phyloP scores from a whole-genome alignment of 2,113 vertebrate species.

The Rhinolophus sinicus region DNA sequence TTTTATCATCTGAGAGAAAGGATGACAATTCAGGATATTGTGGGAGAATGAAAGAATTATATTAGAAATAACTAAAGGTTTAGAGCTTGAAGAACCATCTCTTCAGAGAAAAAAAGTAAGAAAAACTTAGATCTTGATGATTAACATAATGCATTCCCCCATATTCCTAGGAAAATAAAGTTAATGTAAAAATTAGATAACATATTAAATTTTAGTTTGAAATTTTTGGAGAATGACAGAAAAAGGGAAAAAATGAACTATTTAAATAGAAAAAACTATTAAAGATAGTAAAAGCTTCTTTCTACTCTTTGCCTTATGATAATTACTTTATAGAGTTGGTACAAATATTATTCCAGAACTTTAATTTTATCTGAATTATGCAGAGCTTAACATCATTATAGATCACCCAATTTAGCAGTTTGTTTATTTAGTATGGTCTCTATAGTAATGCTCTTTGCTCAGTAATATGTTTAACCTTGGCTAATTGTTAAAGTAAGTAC shows the following conservation, averaged over 20 bases:
- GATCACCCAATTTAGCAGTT: background rate
- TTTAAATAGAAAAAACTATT: conserved; percentile 21
- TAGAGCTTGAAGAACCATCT: background rate
- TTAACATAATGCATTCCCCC: background rate
- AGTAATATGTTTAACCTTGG: conserved; percentile 1
- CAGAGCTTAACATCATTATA: background rate
- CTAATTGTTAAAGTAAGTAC: conserved; percentile 8
- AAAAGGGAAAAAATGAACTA: background rate
- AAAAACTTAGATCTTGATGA: background rate
- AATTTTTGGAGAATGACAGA: background rate
- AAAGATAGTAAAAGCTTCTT: background rate
- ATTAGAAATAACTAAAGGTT: conserved; percentile 23
- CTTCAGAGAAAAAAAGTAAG: background rate
- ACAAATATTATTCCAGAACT: background rate
- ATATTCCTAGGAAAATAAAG: background rate
- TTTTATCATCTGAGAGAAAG: conserved; percentile 14
- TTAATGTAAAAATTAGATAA: conserved; percentile 41
- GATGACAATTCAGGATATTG: background rate
- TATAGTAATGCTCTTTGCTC: background rate
- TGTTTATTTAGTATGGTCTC: conserved; percentile 8
- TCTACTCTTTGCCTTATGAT: background rate
- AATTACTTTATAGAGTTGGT: background rate
- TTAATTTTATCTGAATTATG: background rate
- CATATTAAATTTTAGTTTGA: conserved; percentile 3
- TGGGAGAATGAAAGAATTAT: background rate